Base-by-base conservation (phyloP, 2,113 vertebrate genomes). In the Halcyon senegalensis region DNA sequence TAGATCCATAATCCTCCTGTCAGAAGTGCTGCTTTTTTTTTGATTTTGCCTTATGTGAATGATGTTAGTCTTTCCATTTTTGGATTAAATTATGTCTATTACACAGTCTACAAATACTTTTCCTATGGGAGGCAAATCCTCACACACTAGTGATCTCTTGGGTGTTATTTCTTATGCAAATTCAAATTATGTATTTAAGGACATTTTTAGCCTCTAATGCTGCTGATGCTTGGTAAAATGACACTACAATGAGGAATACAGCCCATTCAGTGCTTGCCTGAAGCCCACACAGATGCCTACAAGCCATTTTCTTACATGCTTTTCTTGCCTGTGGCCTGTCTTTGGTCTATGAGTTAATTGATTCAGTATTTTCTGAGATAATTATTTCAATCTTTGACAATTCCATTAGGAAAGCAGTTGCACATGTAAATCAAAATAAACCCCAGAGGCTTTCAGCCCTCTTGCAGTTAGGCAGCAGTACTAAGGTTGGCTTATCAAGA, bases 401-500 rank as follows among this genome's bases (percentile, higher is more conserved):
- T 58, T 86, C 4, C 10, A 16, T 75, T 87, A 79, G 82, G 27
- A 91, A 84, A 82, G 77, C 5, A 1, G 16, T 53, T 93, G 77
- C 80, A 59, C 67, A 33, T 87, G n/a, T 73, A 91, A 82, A 87
- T 72, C 27, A 85, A 76, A 92, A 53, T 89, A 92, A 91, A 91
- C 18, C 55, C 43, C 33, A 41, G 75, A 37, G 64, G 62, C 44
- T 87, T 95, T 91, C 84, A 87, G 15, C 55, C 35, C 18, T 37
- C 59, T 44, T 46, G 41, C 63, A 89, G 41, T 93, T 88, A 92
- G 60, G 69, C 87, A 78, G 73, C 56, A 72, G 62, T 75, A 41
- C 66, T 87, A 70, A 75, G 93, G 64, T 43, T 96, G 87, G 66
- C 48, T 94, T 95, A 92, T 84, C 87, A 84, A 48, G 76, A 94